These are phyloP conservation scores for Pyrrhura leucotis DNA, from an alignment of 2,797 vertebrate species.

Conservation along the genomic window DNA sequence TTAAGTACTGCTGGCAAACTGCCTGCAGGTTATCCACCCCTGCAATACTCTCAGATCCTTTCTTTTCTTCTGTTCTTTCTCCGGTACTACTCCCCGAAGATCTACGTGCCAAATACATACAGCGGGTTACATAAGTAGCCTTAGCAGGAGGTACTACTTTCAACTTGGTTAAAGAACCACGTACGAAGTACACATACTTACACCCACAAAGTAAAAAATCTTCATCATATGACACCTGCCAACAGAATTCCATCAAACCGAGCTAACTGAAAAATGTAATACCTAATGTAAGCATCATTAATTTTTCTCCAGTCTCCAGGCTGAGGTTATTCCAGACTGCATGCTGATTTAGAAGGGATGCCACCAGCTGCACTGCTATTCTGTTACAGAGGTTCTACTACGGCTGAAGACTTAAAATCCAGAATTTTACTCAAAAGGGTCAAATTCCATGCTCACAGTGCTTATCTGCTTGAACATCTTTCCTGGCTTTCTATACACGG, in stretches of 20 bases:
- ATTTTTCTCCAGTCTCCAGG: background rate
- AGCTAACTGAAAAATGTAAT: background rate
- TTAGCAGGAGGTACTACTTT: background rate
- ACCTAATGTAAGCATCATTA: background rate
- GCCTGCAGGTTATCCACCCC: slow-evolving; percentile 44
- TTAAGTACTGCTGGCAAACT: slow-evolving; percentile 71
- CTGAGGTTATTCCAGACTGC: background rate
- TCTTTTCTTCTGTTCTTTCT: slow-evolving; percentile 59
- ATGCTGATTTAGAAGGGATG: background rate
- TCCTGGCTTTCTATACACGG: background rate
- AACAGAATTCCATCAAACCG: background rate
- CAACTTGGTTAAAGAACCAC: background rate
- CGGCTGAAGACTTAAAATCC: background rate
- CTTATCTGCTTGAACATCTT: background rate
- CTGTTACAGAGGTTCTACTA: background rate
- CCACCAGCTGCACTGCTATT: background rate
- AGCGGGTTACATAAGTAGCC: background rate
- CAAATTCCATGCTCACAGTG: background rate
- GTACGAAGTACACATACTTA: background rate
- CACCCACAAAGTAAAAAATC: background rate
- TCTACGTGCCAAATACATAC: slow-evolving; percentile 17
- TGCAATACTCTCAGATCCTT: background rate
- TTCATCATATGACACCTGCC: background rate
- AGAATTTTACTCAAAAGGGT: background rate
- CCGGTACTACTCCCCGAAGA: background rate